phyloP scores from a whole-genome alignment of 2,113 vertebrate genomes.

The Saccopteryx bilineata region DNA sequence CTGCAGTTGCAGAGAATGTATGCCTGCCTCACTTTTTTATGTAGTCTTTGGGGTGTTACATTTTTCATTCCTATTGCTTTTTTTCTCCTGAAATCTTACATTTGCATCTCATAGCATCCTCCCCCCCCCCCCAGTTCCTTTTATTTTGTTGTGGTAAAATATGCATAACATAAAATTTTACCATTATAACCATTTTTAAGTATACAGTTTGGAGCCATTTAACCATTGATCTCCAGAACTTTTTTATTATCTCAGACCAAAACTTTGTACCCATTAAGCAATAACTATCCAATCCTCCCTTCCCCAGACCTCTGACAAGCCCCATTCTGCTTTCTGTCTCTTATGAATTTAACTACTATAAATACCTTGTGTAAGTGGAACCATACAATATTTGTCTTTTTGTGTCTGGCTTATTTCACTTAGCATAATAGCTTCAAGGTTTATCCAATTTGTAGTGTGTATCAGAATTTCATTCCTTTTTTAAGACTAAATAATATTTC shows the following conservation, averaged over 20 bases:
- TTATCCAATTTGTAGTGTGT: neutral
- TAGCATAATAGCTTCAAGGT: neutral
- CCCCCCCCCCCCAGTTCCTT: neutral
- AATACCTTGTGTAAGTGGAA: neutral
- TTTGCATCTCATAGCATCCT: neutral
- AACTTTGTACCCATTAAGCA: neutral
- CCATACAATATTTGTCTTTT: neutral
- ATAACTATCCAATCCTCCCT: neutral
- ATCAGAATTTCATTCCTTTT: conserved; percentile 53
- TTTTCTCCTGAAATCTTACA: neutral
- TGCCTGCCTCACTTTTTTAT: neutral
- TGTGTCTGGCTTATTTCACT: neutral
- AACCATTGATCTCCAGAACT: neutral
- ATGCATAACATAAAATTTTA: neutral
- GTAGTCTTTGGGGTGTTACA: neutral
- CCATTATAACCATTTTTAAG: neutral
- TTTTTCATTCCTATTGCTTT: neutral
- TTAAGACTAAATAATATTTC: neutral
- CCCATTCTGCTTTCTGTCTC: neutral
- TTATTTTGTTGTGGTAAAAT: neutral
- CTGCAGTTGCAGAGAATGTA: neutral
- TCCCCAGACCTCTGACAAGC: neutral
- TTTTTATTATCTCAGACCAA: neutral
- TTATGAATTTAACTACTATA: neutral
- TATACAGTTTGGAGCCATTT: neutral